Evolutionary conservation across 1,140 invertebrate species (phyloP).

Genomic region (Drosophila nasuta): DNA sequence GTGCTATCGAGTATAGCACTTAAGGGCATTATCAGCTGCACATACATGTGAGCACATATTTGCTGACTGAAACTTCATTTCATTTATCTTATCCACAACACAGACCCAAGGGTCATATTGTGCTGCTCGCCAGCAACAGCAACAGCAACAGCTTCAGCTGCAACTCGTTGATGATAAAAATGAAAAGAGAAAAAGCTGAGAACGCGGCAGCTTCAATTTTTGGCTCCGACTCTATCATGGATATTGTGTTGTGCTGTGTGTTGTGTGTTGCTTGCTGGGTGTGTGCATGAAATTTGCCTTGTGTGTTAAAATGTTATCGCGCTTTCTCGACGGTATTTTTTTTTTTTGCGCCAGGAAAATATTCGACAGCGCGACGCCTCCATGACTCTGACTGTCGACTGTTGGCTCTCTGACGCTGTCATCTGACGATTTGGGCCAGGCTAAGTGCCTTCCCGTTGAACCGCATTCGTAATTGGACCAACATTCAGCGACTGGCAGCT

Average conservation of each 20-base stretch:
- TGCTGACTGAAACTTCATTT: slow-evolving; percentile 67
- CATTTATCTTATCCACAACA: slow-evolving; percentile 70
- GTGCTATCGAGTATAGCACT: slow-evolving; percentile 44
- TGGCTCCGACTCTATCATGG: slow-evolving; percentile 20
- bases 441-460: slow-evolving; percentile 33
- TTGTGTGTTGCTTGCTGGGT: slow-evolving; percentile 10
- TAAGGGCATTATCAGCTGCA: slow-evolving; percentile 46
- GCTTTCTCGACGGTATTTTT: slow-evolving; percentile 49
- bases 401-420: background rate
- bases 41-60: slow-evolving; percentile 21
- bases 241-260: background rate
- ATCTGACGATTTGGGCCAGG: slow-evolving; percentile 22
- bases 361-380: slow-evolving; percentile 52
- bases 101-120: slow-evolving; percentile 75
- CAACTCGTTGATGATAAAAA: slow-evolving; percentile 31
- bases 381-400: background rate
- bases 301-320: slow-evolving; percentile 78
- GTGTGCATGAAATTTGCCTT: slow-evolving; percentile 65
- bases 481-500: slow-evolving; percentile 58
- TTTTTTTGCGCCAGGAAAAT: slow-evolving; percentile 50
- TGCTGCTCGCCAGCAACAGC: slow-evolving; percentile 50
- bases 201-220: slow-evolving; percentile 24
- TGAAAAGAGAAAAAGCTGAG: slow-evolving; percentile 36
- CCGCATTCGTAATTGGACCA: slow-evolving; percentile 65
- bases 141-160: slow-evolving; percentile 55